Evolutionary conservation across 2,113 vertebrate genomes (phyloP), one percentile per base, ranked within the genome.

Genomic region (Oncorhynchus keta): DNA sequence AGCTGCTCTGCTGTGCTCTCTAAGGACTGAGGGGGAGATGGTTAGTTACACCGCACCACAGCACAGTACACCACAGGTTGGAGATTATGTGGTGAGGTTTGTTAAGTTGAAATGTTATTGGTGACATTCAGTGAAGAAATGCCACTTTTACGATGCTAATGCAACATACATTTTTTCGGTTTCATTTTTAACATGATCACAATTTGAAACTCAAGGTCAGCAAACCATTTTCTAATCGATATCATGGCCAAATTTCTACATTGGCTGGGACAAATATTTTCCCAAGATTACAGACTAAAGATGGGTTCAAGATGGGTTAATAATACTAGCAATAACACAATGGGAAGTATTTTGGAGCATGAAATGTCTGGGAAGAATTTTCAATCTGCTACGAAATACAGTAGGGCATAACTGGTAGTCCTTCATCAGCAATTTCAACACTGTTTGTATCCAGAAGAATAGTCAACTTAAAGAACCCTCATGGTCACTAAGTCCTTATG

Each of bases 1-100:
- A 99, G 95, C 89, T 98, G 97, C 76, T 99, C 97, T 0, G 95
- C 94, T 64, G 97, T 97, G 86, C 94, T 93, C 20, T 99, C 98
- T 92, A 99, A 93, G 0, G 96, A 98, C 98, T 99, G 89, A 71
- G 72, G 65, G 68, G 79, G 39, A 28, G 61, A 74, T 45, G 9
- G 39, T 66, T 84, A 22, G 18, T 62, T 62, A 62, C 9, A 24
- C 59, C 59, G 2, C n/a, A 62, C n/a, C 59, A 8, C 59, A 62
- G 59, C n/a, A 62, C 39, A 12, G 39, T 45, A 22, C n/a, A 24
- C 59, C 7, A 62, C 16, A 55, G 51, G 51, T 14, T 55, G 51
- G 16, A 55, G 51, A 18, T 55, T 55, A 55, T 55, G 16, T 16
- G 14, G 16, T 55, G 51, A 55, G 3, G 4, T 39, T 9, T 39